phyloP scores from a whole-genome alignment of 2,888 invertebrate genomes.

The Meteorus cinctellus region DNA sequence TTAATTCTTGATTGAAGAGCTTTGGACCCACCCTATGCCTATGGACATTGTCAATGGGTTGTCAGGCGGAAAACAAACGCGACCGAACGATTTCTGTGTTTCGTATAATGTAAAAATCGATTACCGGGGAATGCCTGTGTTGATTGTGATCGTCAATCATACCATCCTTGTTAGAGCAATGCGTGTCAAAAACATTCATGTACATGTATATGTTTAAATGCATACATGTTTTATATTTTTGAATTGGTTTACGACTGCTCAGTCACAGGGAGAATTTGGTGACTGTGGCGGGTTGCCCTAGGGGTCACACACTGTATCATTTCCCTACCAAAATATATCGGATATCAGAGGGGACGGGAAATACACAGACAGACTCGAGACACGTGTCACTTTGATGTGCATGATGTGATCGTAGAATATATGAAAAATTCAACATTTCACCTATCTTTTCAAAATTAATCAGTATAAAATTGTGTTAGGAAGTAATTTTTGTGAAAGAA shows the following conservation, averaged over 20 bases:
- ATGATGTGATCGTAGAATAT: conserved; percentile 49
- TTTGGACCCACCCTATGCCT: conserved; percentile 40
- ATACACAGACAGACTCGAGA: conserved; percentile 40
- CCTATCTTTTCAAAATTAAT: background rate
- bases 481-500: background rate
- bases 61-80: conserved; percentile 49
- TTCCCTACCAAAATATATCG: conserved; percentile 68
- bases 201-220: background rate
- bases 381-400: conserved; percentile 63
- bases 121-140: conserved; percentile 70
- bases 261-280: conserved; percentile 42
- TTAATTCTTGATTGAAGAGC: conserved; percentile 31
- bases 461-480: background rate
- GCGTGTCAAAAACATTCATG: background rate
- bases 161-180: conserved; percentile 8
- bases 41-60: conserved; percentile 38
- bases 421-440: conserved; percentile 27
- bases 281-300: conserved; percentile 41
- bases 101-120: conserved; percentile 71
- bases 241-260: background rate
- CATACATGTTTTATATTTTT: background rate
- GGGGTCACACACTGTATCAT: conserved; percentile 53
- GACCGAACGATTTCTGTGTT: conserved; percentile 57
- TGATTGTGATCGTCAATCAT: conserved; percentile 62
- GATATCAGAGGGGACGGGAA: conserved; percentile 61